Percentiles rank a stretch among this genome's conserved stretches.
phyloP scores from a whole-genome alignment of 2,113 vertebrate species.

The Solea solea region DNA sequence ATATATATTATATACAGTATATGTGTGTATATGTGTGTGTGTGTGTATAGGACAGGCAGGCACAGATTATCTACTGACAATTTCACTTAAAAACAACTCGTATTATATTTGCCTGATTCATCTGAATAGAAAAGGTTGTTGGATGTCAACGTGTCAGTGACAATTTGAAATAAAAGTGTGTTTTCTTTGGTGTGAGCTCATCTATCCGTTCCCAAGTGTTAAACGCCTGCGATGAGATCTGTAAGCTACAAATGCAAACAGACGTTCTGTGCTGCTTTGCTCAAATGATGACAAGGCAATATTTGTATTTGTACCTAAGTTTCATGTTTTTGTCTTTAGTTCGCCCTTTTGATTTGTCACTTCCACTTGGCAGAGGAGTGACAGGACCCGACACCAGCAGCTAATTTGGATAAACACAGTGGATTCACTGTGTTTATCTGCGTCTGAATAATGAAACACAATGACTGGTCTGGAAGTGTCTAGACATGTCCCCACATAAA shows the following conservation, averaged over 20 bases:
- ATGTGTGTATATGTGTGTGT: too few species aligned
- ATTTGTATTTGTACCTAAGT: background rate
- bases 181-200: too few species aligned
- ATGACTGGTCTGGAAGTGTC: slow-evolving; percentile 47
- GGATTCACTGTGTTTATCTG: background rate
- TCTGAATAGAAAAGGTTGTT: background rate
- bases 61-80: background rate
- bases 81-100: background rate
- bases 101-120: background rate
- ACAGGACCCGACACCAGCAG: slow-evolving; percentile 14
- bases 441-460: slow-evolving; percentile 23
- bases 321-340: slow-evolving; percentile 1
- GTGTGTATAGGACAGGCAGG: too few species aligned
- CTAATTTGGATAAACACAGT: slow-evolving; percentile 17
- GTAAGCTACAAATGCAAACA: background rate
- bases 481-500: slow-evolving; percentile 30
- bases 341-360: slow-evolving; percentile 10
- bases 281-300: background rate
- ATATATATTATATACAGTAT: too few species aligned
- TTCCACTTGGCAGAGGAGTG: slow-evolving; percentile 7
- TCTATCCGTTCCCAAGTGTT: background rate
- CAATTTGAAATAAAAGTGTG: too few species aligned
- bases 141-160: background rate
- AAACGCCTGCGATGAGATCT: too few species aligned
- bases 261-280: background rate